These are phyloP conservation scores for Avahi laniger DNA, from an alignment of 2,797 vertebrate species.

Conservation along the genomic window DNA sequence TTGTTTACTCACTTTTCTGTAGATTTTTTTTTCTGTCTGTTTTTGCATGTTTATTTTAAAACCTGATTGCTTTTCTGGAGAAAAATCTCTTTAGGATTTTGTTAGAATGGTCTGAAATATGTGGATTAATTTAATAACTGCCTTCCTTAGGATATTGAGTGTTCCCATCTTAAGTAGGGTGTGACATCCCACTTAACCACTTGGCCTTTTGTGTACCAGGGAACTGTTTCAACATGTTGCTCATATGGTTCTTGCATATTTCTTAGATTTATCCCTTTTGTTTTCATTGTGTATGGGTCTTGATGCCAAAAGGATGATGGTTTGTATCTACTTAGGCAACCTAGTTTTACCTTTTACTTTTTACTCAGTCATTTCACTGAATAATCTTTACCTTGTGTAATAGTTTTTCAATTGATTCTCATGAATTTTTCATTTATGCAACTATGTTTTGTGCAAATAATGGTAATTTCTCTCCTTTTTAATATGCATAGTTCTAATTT, in stretches of 20 bases:
- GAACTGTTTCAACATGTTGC: not conserved
- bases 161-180: not conserved
- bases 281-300: not conserved
- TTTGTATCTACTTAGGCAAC: not conserved
- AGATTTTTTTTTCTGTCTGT: not conserved
- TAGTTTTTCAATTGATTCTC: not conserved
- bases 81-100: not conserved
- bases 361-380: not conserved
- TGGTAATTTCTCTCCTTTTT: not conserved
- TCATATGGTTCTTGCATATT: fast-evolving
- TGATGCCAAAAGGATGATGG: not conserved
- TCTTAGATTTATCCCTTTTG: not conserved
- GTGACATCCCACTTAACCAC: not conserved
- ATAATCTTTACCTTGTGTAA: not conserved
- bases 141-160: not conserved
- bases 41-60: not conserved
- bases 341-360: not conserved
- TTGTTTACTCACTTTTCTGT: not conserved
- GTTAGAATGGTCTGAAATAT: not conserved
- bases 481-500: not conserved
- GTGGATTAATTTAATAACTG: not conserved
- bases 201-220: not conserved
- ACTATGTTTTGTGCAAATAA: constrained; percentile 34
- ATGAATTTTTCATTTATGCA: constrained; percentile 40
- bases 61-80: not conserved